Evolutionary conservation across 1,140 invertebrate genomes (phyloP).

Genomic region (Brachionus koreanus): DNA sequence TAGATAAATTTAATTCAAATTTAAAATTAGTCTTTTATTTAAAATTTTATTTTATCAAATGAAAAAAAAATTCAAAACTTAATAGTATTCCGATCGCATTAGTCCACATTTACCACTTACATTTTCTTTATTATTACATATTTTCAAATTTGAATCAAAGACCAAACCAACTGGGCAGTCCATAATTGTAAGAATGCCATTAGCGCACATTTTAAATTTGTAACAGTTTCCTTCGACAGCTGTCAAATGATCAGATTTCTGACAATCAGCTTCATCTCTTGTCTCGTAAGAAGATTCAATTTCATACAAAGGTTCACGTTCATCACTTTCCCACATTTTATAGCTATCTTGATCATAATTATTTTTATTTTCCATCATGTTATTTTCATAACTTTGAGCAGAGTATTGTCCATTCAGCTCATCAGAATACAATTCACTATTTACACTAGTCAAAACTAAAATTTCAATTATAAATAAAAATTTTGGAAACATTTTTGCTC

Average conservation of each 20-base stretch:
- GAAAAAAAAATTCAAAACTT: not conserved
- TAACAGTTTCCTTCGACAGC: not conserved
- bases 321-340: not conserved
- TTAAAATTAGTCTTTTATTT: too few relatives aligned
- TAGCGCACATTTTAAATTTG: slow-evolving; percentile 8
- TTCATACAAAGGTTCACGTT: not conserved
- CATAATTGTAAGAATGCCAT: not conserved
- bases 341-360: not conserved
- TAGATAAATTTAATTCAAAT: too few relatives aligned
- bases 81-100: not conserved
- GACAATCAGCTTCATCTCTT: not conserved
- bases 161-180: not conserved
- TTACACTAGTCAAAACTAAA: not conserved
- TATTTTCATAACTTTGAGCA: not conserved
- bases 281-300: not conserved
- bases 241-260: not conserved
- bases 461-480: not conserved
- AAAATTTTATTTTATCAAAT: too few relatives aligned
- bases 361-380: not conserved
- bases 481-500: not conserved
- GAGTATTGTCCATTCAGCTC: not conserved
- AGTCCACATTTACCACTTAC: not conserved
- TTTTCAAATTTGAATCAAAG: slow-evolving; percentile 14
- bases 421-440: not conserved
- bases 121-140: slow-evolving; percentile 15